Base-by-base conservation (phyloP, 2,797 vertebrate genomes). In the Coregonus suidteri region DNA sequence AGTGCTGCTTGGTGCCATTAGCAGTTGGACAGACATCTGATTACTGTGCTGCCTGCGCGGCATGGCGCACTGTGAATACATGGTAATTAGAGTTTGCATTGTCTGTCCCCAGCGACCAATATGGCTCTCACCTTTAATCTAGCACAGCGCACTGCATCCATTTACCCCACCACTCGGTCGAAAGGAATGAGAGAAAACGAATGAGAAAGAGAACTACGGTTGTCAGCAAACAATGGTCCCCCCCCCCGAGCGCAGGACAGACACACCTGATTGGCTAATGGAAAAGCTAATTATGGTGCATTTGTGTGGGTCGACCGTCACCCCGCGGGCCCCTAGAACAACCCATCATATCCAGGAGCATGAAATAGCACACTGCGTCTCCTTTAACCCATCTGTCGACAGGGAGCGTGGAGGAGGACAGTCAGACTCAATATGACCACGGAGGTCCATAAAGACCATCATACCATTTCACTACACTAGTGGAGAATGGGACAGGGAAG, bases 261-360 rank as follows among this genome's bases (percentile, higher is more conserved):
- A 93, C 93, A 89, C 89, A 94, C 89, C 93, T 92, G 93, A 93
- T 93, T 92, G 92, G 90, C 88, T 90, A 89, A 87, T 91, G 91
- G 92, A 94, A 89, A 91, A 94, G 95, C 93, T 96, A 95, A 96
- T 96, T 93, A 93, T 90, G 89, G 90, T 86, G 87, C 84, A 86
- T 89, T 91, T 89, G 79, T 92, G 83, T 87, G 93, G 93, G 90
- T 93, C 90, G 88, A 87, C 68, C 91, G 89, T 92, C 84, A 83
- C 91, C 73, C 80, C 11, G 88, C 64, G 91, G 90, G 92, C 84
- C 84, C 41, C 78, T 5, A 87, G 90, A 95, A 93, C 85, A 93
- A 93, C 90, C 89, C 90, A 91, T 95, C 94, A 93, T 92, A 92
- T 88, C 79, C 56, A 80, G 79, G 88, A 93, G 91, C 94, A 84